These are phyloP conservation scores for Caradrina kadenii DNA, from an alignment of 2,888 invertebrate species.

Conservation along the genomic window DNA sequence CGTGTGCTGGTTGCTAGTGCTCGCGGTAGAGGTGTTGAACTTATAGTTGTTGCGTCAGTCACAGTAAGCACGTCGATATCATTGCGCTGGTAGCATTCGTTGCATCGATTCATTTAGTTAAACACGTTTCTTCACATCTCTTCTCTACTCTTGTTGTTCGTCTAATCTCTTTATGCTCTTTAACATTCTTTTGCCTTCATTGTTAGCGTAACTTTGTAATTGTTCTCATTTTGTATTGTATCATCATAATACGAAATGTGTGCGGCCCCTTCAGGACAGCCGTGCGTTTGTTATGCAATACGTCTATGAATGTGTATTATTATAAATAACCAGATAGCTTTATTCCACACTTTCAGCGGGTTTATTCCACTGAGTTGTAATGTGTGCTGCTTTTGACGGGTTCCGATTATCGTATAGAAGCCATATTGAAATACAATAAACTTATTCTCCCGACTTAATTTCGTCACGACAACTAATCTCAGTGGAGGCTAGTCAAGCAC, in stretches of 20 bases:
- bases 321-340: neutral
- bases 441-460: too few relatives aligned
- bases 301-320: neutral
- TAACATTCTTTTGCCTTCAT: neutral
- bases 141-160: constrained; percentile 1
- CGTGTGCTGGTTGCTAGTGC: constrained; percentile 1
- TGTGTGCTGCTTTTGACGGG: too few relatives aligned
- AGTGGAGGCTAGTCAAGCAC: too few relatives aligned
- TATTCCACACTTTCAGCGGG: too few relatives aligned
- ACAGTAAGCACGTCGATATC: neutral
- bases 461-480: too few relatives aligned
- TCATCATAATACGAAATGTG: too few relatives aligned
- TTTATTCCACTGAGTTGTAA: neutral
- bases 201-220: neutral
- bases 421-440: too few relatives aligned
- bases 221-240: too few relatives aligned
- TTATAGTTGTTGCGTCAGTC: neutral
- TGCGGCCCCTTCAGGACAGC: too few relatives aligned
- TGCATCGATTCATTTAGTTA: constrained; percentile 1
- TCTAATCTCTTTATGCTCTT: neutral
- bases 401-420: too few relatives aligned
- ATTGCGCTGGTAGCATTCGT: neutral
- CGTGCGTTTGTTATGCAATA: neutral
- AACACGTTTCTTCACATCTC: neutral
- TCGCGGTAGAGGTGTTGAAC: constrained; percentile 6